These are phyloP conservation scores for Oxystoma pomonae DNA, from an alignment of 2,888 invertebrate species.

Conservation along the genomic window DNA sequence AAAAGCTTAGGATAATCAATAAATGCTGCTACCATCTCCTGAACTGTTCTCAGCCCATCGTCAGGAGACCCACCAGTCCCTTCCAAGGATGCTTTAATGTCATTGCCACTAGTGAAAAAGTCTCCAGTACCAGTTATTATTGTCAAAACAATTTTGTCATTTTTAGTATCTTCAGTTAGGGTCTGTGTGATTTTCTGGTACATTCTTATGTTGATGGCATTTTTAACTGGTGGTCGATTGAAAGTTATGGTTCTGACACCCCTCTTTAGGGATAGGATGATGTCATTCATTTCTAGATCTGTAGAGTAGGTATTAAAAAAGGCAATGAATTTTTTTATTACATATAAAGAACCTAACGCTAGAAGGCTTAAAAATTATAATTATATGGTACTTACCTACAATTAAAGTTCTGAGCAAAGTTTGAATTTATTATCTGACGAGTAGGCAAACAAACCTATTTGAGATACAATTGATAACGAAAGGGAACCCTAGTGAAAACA, in stretches of 20 bases:
- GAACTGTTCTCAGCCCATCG: constrained; percentile 17
- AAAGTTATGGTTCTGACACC: constrained; percentile 60
- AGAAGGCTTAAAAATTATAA: too few species aligned
- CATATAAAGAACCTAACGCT: too few species aligned
- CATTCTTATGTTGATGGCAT: constrained; percentile 68
- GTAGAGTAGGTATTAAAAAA: too few species aligned
- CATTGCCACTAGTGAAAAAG: constrained; percentile 84
- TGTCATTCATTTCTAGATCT: too few species aligned
- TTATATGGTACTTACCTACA: too few species aligned
- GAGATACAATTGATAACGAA: too few species aligned
- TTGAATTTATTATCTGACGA: too few species aligned
- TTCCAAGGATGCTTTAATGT: constrained; percentile 46
- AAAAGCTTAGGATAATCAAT: constrained; percentile 87
- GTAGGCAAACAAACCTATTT: too few species aligned
- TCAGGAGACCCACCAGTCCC: constrained; percentile 1
- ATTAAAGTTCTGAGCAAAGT: too few species aligned
- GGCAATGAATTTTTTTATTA: too few species aligned
- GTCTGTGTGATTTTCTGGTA: constrained; percentile 62
- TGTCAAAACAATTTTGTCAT: constrained; percentile 63
- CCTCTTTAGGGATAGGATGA: constrained; percentile 39
- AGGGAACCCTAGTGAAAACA: too few species aligned
- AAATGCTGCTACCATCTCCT: constrained; percentile 65
- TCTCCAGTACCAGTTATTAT: constrained; percentile 78
- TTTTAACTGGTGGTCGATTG: constrained; percentile 75
- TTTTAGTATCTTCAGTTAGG: constrained; percentile 63